phyloP scores from a whole-genome alignment of 2,113 vertebrate species.

The Physeter macrocephalus region DNA sequence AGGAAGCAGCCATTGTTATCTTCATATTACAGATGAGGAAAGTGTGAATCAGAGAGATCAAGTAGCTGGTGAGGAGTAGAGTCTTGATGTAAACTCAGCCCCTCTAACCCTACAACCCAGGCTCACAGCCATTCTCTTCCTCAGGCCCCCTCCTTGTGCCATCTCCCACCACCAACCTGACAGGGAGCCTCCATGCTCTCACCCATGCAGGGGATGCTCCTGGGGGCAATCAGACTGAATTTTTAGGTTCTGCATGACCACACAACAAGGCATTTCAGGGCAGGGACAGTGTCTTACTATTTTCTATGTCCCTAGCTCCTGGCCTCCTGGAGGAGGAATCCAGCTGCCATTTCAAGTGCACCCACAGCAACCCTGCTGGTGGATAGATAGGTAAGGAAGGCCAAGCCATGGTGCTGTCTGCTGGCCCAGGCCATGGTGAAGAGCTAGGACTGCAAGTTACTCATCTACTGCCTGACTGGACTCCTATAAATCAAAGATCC shows the following conservation, averaged over 20 bases:
- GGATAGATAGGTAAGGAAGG: background rate
- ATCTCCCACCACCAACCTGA: background rate
- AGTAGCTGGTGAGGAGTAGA: background rate
- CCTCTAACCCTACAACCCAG: background rate
- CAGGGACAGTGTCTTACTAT: background rate
- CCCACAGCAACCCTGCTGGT: accelerated
- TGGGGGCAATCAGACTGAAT: accelerated
- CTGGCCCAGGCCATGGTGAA: background rate
- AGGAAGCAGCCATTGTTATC: background rate
- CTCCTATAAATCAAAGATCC: constrained; percentile 43
- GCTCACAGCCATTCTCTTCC: background rate
- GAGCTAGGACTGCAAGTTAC: background rate
- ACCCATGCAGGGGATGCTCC: accelerated
- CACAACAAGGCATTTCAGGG: too few species aligned
- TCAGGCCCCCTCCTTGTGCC: accelerated
- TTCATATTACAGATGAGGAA: background rate
- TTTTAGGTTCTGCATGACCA: background rate
- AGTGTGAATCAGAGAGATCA: background rate
- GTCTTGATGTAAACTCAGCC: background rate
- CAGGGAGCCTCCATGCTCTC: accelerated
- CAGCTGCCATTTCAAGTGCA: too few species aligned
- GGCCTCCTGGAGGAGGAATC: background rate
- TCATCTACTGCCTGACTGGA: background rate
- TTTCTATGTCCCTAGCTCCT: background rate
- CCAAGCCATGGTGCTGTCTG: background rate